phyloP scores from a whole-genome alignment of 1,140 invertebrate species.

The Calosoma granatense region DNA sequence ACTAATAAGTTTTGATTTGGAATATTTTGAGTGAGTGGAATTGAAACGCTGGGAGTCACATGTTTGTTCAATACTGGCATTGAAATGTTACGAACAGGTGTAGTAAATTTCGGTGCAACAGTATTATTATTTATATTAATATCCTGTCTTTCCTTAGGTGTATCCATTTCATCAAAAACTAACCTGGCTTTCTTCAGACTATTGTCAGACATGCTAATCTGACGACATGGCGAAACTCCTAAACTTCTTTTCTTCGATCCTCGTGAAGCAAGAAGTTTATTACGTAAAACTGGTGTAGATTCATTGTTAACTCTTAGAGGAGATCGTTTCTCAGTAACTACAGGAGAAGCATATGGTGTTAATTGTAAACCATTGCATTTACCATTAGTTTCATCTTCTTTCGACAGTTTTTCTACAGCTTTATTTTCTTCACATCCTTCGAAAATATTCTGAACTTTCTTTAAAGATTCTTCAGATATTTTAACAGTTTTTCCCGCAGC shows the following conservation, averaged over 20 bases:
- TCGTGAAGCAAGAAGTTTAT: background rate
- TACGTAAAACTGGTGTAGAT: background rate
- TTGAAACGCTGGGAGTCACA: constrained; percentile 18
- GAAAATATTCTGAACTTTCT: constrained; percentile 21
- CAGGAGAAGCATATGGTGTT: background rate
- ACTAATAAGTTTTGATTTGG: background rate
- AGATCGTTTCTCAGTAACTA: background rate
- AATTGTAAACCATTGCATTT: background rate
- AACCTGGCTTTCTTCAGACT: constrained; percentile 16
- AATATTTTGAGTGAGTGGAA: background rate
- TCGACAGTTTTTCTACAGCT: constrained; percentile 5
- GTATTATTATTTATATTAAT: background rate
- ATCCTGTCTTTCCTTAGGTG: background rate
- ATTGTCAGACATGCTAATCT: constrained; percentile 15
- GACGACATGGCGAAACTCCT: constrained; percentile 15
- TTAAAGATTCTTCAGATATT: constrained; percentile 29
- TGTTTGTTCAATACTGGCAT: too few species aligned
- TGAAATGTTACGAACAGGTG: too few species aligned
- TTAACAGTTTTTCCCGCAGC: constrained; percentile 32
- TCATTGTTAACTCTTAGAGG: background rate
- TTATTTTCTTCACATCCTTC: constrained; percentile 5
- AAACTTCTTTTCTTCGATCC: constrained; percentile 14
- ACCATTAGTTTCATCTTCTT: background rate
- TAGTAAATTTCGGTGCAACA: too few species aligned
- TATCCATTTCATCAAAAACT: constrained; percentile 22